Evolutionary conservation across 2,797 vertebrate genomes (phyloP), one percentile per base, ranked within the genome.

Genomic region (Sebastes trivittatus): DNA sequence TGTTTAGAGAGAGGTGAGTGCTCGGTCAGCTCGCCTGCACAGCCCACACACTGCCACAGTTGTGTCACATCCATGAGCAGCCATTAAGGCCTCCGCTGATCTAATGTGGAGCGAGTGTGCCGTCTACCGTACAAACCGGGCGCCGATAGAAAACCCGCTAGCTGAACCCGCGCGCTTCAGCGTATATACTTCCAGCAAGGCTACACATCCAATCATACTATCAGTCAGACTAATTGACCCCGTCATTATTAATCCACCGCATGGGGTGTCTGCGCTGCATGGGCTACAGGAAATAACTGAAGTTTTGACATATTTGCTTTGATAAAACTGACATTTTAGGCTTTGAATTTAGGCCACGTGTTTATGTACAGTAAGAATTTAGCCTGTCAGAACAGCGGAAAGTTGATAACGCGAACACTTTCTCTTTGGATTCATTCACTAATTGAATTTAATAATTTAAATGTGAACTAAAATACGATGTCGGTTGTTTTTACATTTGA

Each of bases 1-100:
- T 90, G 84, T 88, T 91, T 82, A 32, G 87, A 69, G 90, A 69
- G 90, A 75, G 95, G 94, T 96, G 94, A 96, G 90, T 94, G 94
- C 84, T 93, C 94, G 95, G 95, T 96, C 95, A 96, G 91, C 79
- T 72, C 38, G 92, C 93, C 92, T 93, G 90, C 75, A 77, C 73
- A 61, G 88, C 73, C 65, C 78, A 61, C 85, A 74, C 88, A 65
- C 72, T 27, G 73, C 86, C 83, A 60, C 82, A 72, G 80, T 85
- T 32, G 89, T 87, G 92, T 93, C 92, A 84, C 84, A 78, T 88
- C 88, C 80, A 23, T 58, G 63, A 87, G 85, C 81, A 52, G 89
- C 86, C 89, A 88, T 93, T 87, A 42, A 89, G 68, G 73, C 56
- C 73, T 65, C 52, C 5, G 64, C 68, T 84, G 85, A 90, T 84